Conservation (phyloP, 35 echinoderm and acorn worm species). For the Ophiothrix spiculata region DNA sequence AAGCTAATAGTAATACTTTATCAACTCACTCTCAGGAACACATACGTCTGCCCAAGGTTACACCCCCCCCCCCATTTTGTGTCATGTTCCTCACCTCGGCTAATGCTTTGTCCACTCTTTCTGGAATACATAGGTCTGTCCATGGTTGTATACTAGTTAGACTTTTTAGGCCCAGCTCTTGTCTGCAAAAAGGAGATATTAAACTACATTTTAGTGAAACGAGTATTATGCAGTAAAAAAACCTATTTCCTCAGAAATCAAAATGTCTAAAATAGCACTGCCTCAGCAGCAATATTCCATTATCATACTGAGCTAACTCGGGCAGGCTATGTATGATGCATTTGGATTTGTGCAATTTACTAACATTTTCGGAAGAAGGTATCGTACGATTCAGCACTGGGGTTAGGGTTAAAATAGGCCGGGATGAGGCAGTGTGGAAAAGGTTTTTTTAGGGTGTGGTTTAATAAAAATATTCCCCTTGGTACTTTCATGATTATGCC, state of each 20-base stretch:
- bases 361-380: too few species aligned
- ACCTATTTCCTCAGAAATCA: neutral
- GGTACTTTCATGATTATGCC: too few species aligned
- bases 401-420: too few species aligned
- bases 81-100: conserved; percentile 67
- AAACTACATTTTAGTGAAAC: neutral
- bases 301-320: neutral
- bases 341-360: too few species aligned
- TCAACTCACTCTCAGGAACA: conserved; percentile 78
- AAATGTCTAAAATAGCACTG: neutral
- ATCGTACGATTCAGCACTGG: too few species aligned
- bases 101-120: conserved; percentile 87
- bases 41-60: conserved; percentile 84
- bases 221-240: neutral
- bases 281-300: neutral
- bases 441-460: too few species aligned
- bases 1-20: conserved; percentile 57
- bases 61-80: conserved; percentile 52
- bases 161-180: conserved; percentile 54
- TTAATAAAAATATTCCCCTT: too few species aligned
- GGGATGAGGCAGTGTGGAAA: too few species aligned
- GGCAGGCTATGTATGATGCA: neutral
- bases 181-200: conserved; percentile 13
- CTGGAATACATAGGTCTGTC: conserved; percentile 83
- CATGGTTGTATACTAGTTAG: conserved; percentile 82